Conservation (phyloP, 2,888 invertebrate species). For the Panorpa germanica region DNA sequence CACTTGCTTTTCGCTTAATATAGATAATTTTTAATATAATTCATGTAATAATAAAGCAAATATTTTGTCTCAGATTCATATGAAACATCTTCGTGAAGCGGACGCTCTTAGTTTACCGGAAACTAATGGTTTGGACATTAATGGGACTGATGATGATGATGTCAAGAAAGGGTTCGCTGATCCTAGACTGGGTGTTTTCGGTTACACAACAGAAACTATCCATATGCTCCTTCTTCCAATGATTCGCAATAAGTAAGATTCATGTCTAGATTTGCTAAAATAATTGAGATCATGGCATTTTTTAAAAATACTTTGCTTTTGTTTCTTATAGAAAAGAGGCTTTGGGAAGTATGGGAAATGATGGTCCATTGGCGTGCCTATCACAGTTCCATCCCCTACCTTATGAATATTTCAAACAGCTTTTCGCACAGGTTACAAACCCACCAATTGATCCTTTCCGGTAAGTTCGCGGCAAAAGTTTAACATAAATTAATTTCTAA, state of each 20-base stretch:
- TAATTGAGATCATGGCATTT: not conserved
- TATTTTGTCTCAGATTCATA: constrained; percentile 44
- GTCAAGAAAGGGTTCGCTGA: constrained; percentile 44
- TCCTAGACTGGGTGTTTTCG: constrained; percentile 72
- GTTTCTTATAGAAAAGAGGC: constrained; percentile 68
- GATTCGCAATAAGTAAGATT: constrained; percentile 75
- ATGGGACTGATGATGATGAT: constrained; percentile 18
- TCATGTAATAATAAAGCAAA: not conserved
- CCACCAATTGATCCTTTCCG: constrained; percentile 98
- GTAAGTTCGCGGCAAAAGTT: constrained; percentile 15
- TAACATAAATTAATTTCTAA: constrained; percentile 3
- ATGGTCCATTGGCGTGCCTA: constrained; percentile 91
- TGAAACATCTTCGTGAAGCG: constrained; percentile 56
- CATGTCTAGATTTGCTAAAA: not conserved
- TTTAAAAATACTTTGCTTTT: not conserved
- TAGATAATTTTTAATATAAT: constrained; percentile 1
- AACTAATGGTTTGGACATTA: too few species aligned
- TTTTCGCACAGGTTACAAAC: constrained; percentile 98
- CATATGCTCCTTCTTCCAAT: constrained; percentile 88
- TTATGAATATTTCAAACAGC: constrained; percentile 96
- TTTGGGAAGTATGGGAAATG: constrained; percentile 98
- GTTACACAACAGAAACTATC: constrained; percentile 90
- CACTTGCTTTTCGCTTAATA: constrained; percentile 1
- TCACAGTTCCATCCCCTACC: constrained; percentile 87
- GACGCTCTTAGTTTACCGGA: constrained; percentile 26